Evolutionary conservation across 2,113 vertebrate genomes (phyloP).

Genomic region (Melospiza melodia): DNA sequence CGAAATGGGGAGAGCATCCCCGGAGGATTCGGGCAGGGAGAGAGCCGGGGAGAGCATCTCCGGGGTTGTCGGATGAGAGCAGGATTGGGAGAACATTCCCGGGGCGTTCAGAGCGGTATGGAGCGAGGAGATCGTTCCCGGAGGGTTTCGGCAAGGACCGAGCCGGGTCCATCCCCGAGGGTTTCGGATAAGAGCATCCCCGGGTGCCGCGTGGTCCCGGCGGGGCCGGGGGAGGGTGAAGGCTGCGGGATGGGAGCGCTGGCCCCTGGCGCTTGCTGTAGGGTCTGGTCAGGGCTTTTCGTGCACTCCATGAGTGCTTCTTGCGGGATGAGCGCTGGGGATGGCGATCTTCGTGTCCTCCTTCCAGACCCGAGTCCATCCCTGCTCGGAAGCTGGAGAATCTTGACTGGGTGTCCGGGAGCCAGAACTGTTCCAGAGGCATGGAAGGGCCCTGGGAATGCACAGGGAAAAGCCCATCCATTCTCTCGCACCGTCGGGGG

Average conservation of each 20-base stretch:
- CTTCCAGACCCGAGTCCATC: neutral
- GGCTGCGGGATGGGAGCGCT: neutral
- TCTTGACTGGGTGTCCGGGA: neutral
- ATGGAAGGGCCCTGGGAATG: accelerated
- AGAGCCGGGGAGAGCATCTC: neutral
- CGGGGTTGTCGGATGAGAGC: accelerated
- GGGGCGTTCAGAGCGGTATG: no score
- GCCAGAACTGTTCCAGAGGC: neutral
- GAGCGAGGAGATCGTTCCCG: no score
- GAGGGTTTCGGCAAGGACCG: accelerated
- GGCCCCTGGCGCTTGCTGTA: neutral
- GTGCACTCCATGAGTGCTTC: accelerated
- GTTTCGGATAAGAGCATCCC: neutral
- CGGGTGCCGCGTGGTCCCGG: neutral
- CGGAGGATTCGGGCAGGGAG: no score
- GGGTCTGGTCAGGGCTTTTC: neutral
- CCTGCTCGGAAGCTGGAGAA: neutral
- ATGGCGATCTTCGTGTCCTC: neutral
- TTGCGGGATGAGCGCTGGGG: accelerated
- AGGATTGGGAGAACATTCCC: neutral
- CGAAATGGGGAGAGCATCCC: neutral
- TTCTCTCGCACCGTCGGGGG: neutral
- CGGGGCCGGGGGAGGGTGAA: neutral
- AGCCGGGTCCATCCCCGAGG: neutral
- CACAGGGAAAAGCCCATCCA: accelerated